These are phyloP conservation scores for Adelphocoris suturalis DNA, from an alignment of 2,888 invertebrate species.

Conservation along the genomic window DNA sequence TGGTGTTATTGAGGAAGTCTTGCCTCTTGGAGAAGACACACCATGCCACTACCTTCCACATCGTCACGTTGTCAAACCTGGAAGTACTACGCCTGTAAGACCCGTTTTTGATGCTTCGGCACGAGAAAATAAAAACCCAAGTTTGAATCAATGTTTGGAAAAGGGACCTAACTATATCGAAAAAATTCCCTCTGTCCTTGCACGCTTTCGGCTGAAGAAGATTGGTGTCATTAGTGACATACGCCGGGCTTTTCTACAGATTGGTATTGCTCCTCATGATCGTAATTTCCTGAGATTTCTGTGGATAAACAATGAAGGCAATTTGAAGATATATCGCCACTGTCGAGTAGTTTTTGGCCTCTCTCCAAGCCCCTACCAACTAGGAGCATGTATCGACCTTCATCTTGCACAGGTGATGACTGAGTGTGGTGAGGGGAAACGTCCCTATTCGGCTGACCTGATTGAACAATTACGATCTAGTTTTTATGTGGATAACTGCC, in stretches of 20 bases:
- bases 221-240: constrained; percentile 15
- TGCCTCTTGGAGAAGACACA: background rate
- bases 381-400: background rate
- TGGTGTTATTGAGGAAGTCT: constrained; percentile 76
- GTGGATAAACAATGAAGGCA: background rate
- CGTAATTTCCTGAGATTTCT: background rate
- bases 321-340: background rate
- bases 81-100: constrained; percentile 72
- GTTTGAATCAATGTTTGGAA: constrained; percentile 73
- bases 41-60: constrained; percentile 72
- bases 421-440: background rate
- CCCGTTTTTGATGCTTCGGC: constrained; percentile 76
- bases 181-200: background rate
- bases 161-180: constrained; percentile 75
- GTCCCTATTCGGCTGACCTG: background rate
- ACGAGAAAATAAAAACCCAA: constrained; percentile 75
- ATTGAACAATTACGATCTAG: background rate
- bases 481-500: constrained; percentile 39
- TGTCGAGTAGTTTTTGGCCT: constrained; percentile 8
- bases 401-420: background rate
- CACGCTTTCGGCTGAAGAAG: background rate
- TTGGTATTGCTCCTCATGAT: background rate
- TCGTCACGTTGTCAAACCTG: constrained; percentile 72
- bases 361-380: background rate
- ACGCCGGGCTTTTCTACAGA: constrained; percentile 16